These are phyloP conservation scores for Corythoichthys intestinalis DNA, from an alignment of 2,113 vertebrate species.

Conservation along the genomic window DNA sequence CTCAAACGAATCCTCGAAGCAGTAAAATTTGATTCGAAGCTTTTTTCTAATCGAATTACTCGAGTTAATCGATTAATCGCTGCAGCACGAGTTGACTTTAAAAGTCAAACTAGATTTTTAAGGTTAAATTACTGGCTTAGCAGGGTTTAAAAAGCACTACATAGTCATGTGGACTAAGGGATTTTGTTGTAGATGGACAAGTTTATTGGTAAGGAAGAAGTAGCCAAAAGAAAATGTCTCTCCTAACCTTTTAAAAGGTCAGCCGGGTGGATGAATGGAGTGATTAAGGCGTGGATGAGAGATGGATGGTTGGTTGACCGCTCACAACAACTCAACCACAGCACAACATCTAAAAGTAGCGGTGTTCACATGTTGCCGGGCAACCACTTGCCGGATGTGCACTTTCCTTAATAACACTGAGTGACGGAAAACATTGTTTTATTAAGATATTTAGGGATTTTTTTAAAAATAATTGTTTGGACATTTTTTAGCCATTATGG, in stretches of 20 bases:
- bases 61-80: too few relatives aligned
- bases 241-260: constrained; percentile 7
- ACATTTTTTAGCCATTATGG: background rate
- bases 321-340: constrained; percentile 17
- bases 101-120: background rate
- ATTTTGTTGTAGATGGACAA: background rate
- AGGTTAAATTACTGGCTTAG: background rate
- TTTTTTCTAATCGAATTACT: too few relatives aligned
- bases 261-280: background rate
- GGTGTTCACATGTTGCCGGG: constrained; percentile 5
- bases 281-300: constrained; percentile 9
- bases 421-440: background rate
- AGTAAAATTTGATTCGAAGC: too few relatives aligned
- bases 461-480: background rate
- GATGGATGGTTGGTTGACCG: constrained; percentile 8
- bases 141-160: background rate
- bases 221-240: background rate
- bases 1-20: too few relatives aligned
- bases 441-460: background rate
- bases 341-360: constrained; percentile 3
- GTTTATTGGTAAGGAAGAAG: background rate
- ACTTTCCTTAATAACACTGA: constrained; percentile 9
- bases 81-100: too few relatives aligned
- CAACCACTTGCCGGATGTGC: constrained; percentile 26
- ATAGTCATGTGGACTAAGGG: background rate